Percentiles rank a stretch among this genome's conserved stretches.
phyloP scores from a whole-genome alignment of 2,797 vertebrate species.

The Trachurus trachurus region DNA sequence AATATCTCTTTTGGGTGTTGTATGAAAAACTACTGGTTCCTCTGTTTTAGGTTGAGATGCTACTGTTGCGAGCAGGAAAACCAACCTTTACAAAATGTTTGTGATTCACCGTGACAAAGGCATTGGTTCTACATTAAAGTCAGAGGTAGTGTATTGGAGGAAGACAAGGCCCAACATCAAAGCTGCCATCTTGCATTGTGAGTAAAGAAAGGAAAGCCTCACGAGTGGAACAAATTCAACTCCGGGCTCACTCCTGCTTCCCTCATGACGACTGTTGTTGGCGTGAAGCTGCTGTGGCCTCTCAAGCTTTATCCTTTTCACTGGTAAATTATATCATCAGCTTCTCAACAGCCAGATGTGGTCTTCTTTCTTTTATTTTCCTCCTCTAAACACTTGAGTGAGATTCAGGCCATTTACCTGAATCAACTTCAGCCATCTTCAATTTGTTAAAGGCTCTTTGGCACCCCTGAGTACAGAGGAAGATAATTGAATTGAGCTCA shows the following conservation, averaged over 20 bases:
- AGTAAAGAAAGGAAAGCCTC: slow-evolving; percentile 51
- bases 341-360: slow-evolving; percentile 50
- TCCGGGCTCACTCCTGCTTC: slow-evolving; percentile 16
- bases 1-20: slow-evolving; percentile 34
- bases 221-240: slow-evolving; percentile 60
- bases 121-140: slow-evolving; percentile 66
- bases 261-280: slow-evolving; percentile 4
- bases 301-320: slow-evolving; percentile 54
- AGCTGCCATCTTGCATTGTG: slow-evolving; percentile 66
- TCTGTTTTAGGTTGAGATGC: slow-evolving; percentile 32
- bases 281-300: slow-evolving; percentile 38
- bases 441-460: slow-evolving; percentile 76
- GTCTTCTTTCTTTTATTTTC: slow-evolving; percentile 9
- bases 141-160: slow-evolving; percentile 32
- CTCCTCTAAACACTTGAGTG: slow-evolving; percentile 57
- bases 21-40: slow-evolving; percentile 46
- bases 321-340: slow-evolving; percentile 56
- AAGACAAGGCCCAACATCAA: slow-evolving; percentile 60
- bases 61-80: slow-evolving; percentile 40
- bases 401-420: slow-evolving; percentile 75
- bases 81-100: slow-evolving; percentile 47
- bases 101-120: slow-evolving; percentile 60
- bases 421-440: slow-evolving; percentile 75
- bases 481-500: slow-evolving; percentile 80
- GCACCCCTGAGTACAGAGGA: slow-evolving; percentile 43